These are phyloP conservation scores for Corythaeola cristata DNA, from an alignment of 2,113 vertebrate species.

Conservation along the genomic window DNA sequence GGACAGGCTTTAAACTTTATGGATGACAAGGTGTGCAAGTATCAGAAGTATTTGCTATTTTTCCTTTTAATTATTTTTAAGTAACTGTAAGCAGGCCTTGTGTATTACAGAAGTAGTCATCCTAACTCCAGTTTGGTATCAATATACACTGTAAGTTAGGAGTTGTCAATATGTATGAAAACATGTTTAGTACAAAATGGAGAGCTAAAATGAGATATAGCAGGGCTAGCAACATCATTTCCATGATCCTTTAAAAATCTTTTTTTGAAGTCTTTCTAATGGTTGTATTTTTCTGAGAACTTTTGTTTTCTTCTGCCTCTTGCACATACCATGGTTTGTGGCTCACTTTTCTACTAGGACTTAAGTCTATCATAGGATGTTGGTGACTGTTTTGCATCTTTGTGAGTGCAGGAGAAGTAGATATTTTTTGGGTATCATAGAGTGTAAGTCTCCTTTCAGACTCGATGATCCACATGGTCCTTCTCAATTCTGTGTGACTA, in stretches of 20 bases:
- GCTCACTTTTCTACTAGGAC: not conserved
- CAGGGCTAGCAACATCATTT: not conserved
- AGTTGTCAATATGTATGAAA: not conserved
- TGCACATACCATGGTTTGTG: accelerated
- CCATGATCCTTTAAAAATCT: not conserved
- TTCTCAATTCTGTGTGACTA: not conserved
- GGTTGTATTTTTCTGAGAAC: not conserved
- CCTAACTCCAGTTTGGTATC: not conserved
- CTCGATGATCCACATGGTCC: accelerated
- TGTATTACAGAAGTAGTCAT: not conserved
- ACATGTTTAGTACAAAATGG: not conserved
- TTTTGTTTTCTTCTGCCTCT: not conserved
- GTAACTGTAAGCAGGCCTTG: not conserved
- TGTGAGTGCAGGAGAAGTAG: not conserved
- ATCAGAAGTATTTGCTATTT: not conserved
- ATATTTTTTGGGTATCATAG: not conserved
- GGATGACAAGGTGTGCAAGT: not conserved
- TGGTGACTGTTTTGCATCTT: not conserved
- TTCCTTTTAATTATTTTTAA: not conserved
- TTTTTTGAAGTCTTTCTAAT: not conserved
- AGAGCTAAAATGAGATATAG: not conserved
- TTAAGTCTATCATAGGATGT: not conserved
- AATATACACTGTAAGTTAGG: not conserved
- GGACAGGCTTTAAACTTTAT: not conserved
- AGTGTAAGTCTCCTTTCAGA: not conserved